Conservation (phyloP, 1,140 invertebrate genomes). For the Trachymyrmex septentrionalis region DNA sequence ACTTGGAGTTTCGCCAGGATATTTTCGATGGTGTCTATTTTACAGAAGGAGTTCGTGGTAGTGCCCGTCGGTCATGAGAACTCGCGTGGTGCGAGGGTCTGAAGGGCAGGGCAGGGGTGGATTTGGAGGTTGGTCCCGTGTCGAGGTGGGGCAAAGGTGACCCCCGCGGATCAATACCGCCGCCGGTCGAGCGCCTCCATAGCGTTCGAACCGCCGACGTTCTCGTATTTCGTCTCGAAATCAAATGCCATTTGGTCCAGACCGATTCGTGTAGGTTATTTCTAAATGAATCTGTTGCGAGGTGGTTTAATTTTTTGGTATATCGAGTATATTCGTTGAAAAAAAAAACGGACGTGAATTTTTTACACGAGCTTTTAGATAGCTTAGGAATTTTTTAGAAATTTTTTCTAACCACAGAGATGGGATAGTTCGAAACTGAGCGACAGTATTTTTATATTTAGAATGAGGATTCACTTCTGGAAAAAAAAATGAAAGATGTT, state of each 20-base stretch:
- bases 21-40: constrained; percentile 78
- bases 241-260: constrained; percentile 65
- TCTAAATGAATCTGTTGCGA: neutral
- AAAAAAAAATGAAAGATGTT: neutral
- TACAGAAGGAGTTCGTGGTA: constrained; percentile 64
- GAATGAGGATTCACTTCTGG: neutral
- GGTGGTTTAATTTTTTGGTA: neutral
- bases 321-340: neutral
- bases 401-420: neutral
- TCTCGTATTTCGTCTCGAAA: constrained; percentile 70
- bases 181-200: constrained; percentile 81
- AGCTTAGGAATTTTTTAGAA: neutral
- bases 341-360: constrained; percentile 9
- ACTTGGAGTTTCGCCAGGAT: constrained; percentile 67
- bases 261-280: constrained; percentile 12
- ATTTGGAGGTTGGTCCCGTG: constrained; percentile 81
- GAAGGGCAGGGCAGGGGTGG: constrained; percentile 69
- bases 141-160: constrained; percentile 80
- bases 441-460: neutral
- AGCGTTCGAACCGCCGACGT: constrained; percentile 70
- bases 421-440: neutral
- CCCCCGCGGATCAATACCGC: constrained; percentile 85
- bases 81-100: constrained; percentile 54
- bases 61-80: constrained; percentile 61
- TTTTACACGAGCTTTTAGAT: constrained; percentile 8